These are phyloP conservation scores for Melanostoma mellinum DNA, from an alignment of 2,888 invertebrate species.

Conservation along the genomic window DNA sequence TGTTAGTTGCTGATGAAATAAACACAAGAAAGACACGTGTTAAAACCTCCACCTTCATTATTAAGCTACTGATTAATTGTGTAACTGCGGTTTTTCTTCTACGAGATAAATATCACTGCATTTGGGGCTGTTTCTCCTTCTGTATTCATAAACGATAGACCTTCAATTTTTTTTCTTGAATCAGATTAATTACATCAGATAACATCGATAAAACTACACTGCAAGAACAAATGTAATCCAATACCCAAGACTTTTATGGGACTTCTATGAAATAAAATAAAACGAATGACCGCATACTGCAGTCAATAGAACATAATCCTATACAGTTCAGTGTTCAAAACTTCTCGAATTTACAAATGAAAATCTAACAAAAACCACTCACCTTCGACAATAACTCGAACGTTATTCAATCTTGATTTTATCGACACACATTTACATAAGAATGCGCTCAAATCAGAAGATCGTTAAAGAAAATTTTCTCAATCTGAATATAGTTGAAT, in stretches of 20 bases:
- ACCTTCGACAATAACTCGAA: slow-evolving; percentile 9
- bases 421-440: slow-evolving; percentile 54
- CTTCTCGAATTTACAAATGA: slow-evolving; percentile 25
- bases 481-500: slow-evolving; percentile 29
- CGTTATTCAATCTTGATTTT: slow-evolving; percentile 49
- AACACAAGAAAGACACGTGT: no score
- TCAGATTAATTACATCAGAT: slow-evolving; percentile 51
- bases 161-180: slow-evolving; percentile 34
- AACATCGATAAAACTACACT: slow-evolving; percentile 31
- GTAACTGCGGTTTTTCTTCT: slow-evolving; percentile 26
- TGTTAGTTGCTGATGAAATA: no score
- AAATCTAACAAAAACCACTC: slow-evolving; percentile 40
- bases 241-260: slow-evolving; percentile 32
- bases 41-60: neutral
- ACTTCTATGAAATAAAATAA: slow-evolving; percentile 7
- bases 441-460: slow-evolving; percentile 47
- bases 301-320: neutral
- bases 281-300: slow-evolving; percentile 18
- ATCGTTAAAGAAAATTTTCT: slow-evolving; percentile 22
- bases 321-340: neutral
- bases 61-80: slow-evolving; percentile 33
- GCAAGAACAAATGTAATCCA: slow-evolving; percentile 45
- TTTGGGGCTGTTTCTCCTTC: slow-evolving; percentile 17
- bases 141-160: neutral
- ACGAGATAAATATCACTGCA: neutral